A percentile compares a stretch with the other conserved stretches of the same genome.
phyloP scores from a whole-genome alignment of 2,888 invertebrate species.

The Blastobasis lacticolella region DNA sequence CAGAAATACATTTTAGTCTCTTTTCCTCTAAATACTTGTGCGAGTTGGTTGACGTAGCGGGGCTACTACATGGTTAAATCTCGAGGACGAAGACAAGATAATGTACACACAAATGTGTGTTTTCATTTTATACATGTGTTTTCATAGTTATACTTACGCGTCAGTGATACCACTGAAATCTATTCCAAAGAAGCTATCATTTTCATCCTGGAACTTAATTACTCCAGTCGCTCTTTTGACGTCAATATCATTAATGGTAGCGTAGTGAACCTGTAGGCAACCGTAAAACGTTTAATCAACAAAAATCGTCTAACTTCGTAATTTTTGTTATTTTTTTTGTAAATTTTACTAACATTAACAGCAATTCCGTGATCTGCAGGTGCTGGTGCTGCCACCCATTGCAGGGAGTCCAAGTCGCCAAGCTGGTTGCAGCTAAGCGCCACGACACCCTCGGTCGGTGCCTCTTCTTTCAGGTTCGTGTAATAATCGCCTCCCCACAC shows the following conservation, averaged over 20 bases:
- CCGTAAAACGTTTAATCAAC: background rate
- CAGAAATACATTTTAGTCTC: too few relatives aligned
- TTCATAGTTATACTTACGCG: slow-evolving; percentile 18
- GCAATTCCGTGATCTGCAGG: slow-evolving; percentile 17
- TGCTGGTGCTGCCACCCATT: slow-evolving; percentile 29
- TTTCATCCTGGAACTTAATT: slow-evolving; percentile 6
- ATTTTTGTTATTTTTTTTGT: background rate
- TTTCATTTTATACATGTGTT: background rate
- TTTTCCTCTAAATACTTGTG: too few relatives aligned
- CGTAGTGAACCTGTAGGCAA: slow-evolving; percentile 16
- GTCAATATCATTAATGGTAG: slow-evolving; percentile 23
- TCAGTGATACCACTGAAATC: slow-evolving; percentile 45
- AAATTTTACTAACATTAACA: slow-evolving; percentile 28
- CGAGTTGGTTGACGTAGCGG: too few relatives aligned
- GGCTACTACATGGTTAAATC: too few relatives aligned
- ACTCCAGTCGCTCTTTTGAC: slow-evolving; percentile 26
- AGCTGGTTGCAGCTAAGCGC: slow-evolving; percentile 18
- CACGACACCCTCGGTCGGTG: slow-evolving; percentile 7
- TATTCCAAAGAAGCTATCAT: slow-evolving; percentile 27
- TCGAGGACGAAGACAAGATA: too few relatives aligned
- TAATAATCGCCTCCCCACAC: slow-evolving; percentile 31
- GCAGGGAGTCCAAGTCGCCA: slow-evolving; percentile 30
- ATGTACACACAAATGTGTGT: too few relatives aligned
- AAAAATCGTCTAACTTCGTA: background rate
- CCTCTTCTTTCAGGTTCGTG: slow-evolving; percentile 17